phyloP scores from a whole-genome alignment of 2,888 invertebrate species.

The Dasypolia templi region DNA sequence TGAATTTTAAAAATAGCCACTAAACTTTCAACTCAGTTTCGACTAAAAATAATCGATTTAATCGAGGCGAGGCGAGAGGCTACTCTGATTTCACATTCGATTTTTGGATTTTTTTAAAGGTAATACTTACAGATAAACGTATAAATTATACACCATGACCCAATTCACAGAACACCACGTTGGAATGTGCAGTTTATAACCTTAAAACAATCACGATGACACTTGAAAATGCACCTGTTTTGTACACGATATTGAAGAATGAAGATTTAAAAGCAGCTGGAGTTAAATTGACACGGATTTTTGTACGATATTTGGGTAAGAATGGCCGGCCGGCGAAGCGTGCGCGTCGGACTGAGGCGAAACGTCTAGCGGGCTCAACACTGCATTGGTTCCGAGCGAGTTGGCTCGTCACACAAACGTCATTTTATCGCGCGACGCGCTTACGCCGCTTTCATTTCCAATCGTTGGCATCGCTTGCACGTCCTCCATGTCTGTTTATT shows the following conservation, averaged over 20 bases:
- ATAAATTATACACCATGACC: conserved; percentile 71
- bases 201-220: conserved; percentile 69
- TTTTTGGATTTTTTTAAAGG: conserved; percentile 31
- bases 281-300: conserved; percentile 58
- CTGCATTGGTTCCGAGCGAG: conserved; percentile 71
- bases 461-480: conserved; percentile 48
- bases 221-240: conserved; percentile 58
- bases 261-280: conserved; percentile 35
- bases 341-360: conserved; percentile 71
- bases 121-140: conserved; percentile 68
- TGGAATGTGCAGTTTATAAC: conserved; percentile 70
- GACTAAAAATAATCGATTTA: conserved; percentile 61
- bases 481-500: conserved; percentile 49
- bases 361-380: conserved; percentile 66
- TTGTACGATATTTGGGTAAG: conserved; percentile 62
- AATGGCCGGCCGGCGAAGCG: conserved; percentile 80
- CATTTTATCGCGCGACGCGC: conserved; percentile 83
- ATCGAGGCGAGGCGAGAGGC: conserved; percentile 45
- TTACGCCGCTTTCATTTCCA: conserved; percentile 71
- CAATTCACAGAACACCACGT: conserved; percentile 74
- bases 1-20: conserved; percentile 38
- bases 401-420: conserved; percentile 77
- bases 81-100: conserved; percentile 42
- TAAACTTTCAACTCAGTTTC: conserved; percentile 33
- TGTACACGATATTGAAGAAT: conserved; percentile 43